Evolutionary conservation across 2,113 vertebrate genomes (phyloP).

Genomic region (Cepphus grylle): DNA sequence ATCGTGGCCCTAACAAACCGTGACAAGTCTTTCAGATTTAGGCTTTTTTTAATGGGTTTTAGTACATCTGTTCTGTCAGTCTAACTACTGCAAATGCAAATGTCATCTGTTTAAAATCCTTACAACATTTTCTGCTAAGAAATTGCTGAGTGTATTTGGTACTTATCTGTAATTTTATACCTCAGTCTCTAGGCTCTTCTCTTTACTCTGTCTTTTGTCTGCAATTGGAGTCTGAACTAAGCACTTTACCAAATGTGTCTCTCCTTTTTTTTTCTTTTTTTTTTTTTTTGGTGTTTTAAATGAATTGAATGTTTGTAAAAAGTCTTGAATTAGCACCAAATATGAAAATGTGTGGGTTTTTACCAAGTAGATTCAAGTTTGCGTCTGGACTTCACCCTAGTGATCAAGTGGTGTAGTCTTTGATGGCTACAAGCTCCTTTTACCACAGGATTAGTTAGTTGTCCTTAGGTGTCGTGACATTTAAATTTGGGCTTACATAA

Average conservation of each 20-base stretch:
- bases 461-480: background rate
- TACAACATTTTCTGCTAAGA: background rate
- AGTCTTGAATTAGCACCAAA: background rate
- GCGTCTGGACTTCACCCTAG: background rate
- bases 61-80: conserved; percentile 48
- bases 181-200: background rate
- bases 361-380: background rate
- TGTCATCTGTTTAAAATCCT: conserved; percentile 16
- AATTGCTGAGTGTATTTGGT: conserved; percentile 35
- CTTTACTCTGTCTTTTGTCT: background rate
- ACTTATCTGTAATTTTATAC: conserved; percentile 47
- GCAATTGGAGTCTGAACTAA: background rate
- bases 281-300: background rate
- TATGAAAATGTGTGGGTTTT: fast-evolving
- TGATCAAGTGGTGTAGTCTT: background rate
- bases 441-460: background rate
- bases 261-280: background rate
- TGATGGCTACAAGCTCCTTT: background rate
- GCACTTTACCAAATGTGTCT: background rate
- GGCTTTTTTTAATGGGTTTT: background rate
- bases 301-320: background rate
- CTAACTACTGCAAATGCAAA: conserved; percentile 14
- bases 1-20: background rate
- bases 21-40: conserved; percentile 20
- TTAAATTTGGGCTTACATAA: background rate